Conservation (phyloP, 53 echinoderm and acorn worm genomes). For the Henricia sp. region DNA sequence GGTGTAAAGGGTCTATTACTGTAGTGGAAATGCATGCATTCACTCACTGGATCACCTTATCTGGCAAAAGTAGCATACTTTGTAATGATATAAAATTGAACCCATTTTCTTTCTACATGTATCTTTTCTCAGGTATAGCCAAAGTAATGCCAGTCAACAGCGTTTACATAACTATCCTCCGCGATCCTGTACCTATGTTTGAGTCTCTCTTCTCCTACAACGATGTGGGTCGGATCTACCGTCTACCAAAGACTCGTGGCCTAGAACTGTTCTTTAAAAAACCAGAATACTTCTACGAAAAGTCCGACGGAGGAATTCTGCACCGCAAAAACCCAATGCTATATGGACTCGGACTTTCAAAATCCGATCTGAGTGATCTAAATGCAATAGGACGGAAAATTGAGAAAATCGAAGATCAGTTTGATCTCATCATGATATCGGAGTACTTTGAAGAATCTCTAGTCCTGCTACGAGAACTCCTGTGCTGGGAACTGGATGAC, state of each 20-base stretch:
- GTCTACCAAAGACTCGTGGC: neutral
- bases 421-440: constrained; percentile 92
- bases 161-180: constrained; percentile 78
- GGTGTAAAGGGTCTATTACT: neutral
- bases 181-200: constrained; percentile 90
- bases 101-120: neutral
- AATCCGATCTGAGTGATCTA: constrained; percentile 17
- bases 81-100: neutral
- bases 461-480: constrained; percentile 80
- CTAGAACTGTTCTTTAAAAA: constrained; percentile 59
- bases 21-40: neutral
- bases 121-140: constrained; percentile 69
- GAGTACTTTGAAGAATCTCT: constrained; percentile 92
- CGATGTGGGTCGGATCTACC: constrained; percentile 21
- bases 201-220: constrained; percentile 83
- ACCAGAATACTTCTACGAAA: constrained; percentile 46
- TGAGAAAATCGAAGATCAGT: constrained; percentile 34
- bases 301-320: neutral
- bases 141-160: constrained; percentile 76
- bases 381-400: constrained; percentile 50
- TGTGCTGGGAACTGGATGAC: constrained; percentile 93
- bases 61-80: neutral
- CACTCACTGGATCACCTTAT: neutral
- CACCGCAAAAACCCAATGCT: constrained; percentile 86
- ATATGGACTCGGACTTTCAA: constrained; percentile 76